Evolutionary conservation across 2,888 invertebrate genomes (phyloP).

Genomic region (Pogonocherus hispidulus): DNA sequence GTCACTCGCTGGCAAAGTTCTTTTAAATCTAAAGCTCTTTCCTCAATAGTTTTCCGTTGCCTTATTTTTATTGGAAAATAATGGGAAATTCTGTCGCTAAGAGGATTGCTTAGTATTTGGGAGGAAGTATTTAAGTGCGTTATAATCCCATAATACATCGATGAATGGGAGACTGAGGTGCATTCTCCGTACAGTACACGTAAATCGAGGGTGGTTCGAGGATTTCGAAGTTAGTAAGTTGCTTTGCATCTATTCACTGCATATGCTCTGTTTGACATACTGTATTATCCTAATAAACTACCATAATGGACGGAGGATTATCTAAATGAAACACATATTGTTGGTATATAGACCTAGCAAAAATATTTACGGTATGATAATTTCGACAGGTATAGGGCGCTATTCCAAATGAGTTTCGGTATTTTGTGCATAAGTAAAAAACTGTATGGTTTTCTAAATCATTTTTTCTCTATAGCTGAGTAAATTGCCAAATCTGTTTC

Average conservation of each 20-base stretch:
- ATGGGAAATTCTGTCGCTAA: constrained; percentile 58
- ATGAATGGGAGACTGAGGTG: constrained; percentile 59
- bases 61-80: constrained; percentile 16
- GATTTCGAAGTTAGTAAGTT: constrained; percentile 55
- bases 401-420: no score
- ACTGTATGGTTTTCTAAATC: no score
- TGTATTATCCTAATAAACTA: constrained; percentile 47
- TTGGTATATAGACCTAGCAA: neutral
- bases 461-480: no score
- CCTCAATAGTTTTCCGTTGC: neutral
- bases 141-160: constrained; percentile 66
- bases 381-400: no score
- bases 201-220: constrained; percentile 47
- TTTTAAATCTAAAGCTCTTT: neutral
- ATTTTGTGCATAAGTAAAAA: no score
- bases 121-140: constrained; percentile 66
- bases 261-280: constrained; percentile 48
- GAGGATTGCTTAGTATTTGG: constrained; percentile 63
- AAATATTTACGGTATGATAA: no score
- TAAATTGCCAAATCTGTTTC: no score
- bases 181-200: constrained; percentile 43
- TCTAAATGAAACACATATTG: constrained; percentile 35
- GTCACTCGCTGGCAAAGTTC: no score
- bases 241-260: constrained; percentile 45
- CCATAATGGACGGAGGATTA: constrained; percentile 44